Conservation (phyloP, 2,888 invertebrate species). For the Laothoe populi region DNA sequence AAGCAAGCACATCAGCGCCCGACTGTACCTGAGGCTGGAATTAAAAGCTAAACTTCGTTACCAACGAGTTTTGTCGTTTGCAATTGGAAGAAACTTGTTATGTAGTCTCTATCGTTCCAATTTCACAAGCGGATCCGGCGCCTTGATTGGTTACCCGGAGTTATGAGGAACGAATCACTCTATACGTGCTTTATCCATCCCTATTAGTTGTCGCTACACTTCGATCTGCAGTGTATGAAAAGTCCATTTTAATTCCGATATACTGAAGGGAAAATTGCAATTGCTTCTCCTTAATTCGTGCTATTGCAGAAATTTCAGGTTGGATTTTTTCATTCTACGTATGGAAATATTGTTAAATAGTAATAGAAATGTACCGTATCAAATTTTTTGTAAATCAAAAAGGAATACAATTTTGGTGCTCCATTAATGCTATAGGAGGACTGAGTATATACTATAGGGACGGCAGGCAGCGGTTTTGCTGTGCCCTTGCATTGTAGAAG, state of each 20-base stretch:
- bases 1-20: conserved; percentile 35
- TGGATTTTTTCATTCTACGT: too few relatives aligned
- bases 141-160: conserved; percentile 74
- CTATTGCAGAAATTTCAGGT: too few relatives aligned
- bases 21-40: conserved; percentile 60
- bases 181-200: conserved; percentile 58
- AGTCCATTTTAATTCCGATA: conserved; percentile 11
- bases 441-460: too few relatives aligned
- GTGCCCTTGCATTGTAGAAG: too few relatives aligned
- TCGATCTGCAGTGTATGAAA: conserved; percentile 14
- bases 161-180: conserved; percentile 57
- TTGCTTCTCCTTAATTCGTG: not conserved
- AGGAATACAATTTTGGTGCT: too few relatives aligned
- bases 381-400: too few relatives aligned
- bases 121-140: conserved; percentile 77
- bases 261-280: not conserved
- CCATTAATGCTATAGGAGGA: too few relatives aligned
- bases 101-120: conserved; percentile 77
- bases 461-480: too few relatives aligned
- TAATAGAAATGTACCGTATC: too few relatives aligned
- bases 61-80: conserved; percentile 74
- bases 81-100: conserved; percentile 82
- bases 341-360: too few relatives aligned
- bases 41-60: conserved; percentile 82
- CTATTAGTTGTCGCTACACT: conserved; percentile 19